Evolutionary conservation across 2,113 vertebrate species (phyloP).

Genomic region (Pyxicephalus adspersus): DNA sequence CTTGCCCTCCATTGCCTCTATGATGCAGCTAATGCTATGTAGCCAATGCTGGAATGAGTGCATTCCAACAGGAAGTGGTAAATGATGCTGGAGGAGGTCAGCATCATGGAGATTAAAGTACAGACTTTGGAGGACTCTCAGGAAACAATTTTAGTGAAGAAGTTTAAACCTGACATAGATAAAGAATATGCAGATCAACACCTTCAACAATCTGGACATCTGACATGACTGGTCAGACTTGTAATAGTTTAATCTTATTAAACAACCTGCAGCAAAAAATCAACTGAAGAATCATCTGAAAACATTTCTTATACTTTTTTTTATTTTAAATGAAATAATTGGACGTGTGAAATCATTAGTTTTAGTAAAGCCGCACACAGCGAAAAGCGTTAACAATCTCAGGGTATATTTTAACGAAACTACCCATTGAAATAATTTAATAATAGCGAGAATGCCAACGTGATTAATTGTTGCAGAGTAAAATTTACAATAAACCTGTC

Average conservation of each 20-base stretch:
- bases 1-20: too few species aligned
- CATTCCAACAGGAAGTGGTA: too few species aligned
- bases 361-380: constrained; percentile 67
- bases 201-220: too few species aligned
- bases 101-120: too few species aligned
- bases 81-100: too few species aligned
- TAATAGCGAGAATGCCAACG: constrained; percentile 83
- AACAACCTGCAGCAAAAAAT: background rate
- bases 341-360: constrained; percentile 2
- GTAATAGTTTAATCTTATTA: background rate
- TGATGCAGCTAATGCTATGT: too few species aligned
- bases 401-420: constrained; percentile 80
- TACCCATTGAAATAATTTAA: constrained; percentile 76
- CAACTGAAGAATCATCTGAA: background rate
- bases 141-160: too few species aligned
- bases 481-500: constrained; percentile 88
- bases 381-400: constrained; percentile 71
- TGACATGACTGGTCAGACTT: background rate
- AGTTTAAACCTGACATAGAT: too few species aligned
- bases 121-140: too few species aligned
- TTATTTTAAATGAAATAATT: constrained; percentile 2
- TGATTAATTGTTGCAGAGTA: constrained; percentile 86
- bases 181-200: too few species aligned
- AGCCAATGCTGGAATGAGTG: too few species aligned
- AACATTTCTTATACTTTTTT: background rate